These are phyloP conservation scores for Lycaena phlaeas DNA, from an alignment of 2,888 invertebrate species.

Conservation along the genomic window DNA sequence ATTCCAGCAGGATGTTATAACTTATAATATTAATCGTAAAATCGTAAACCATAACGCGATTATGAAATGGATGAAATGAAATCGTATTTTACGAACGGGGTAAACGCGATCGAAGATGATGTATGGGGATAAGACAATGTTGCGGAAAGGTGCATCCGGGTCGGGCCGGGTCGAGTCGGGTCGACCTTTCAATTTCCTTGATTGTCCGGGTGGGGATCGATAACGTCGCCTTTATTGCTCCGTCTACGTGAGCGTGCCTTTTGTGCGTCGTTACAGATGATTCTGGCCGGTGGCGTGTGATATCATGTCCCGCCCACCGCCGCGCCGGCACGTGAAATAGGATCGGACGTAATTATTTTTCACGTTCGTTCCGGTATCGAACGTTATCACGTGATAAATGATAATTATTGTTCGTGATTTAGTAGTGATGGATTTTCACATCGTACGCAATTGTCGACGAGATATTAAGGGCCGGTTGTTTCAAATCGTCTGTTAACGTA, in stretches of 20 bases:
- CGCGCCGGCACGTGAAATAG: background rate
- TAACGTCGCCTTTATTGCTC: slow-evolving; percentile 8
- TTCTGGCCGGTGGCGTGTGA: slow-evolving; percentile 2
- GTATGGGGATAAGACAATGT: slow-evolving; percentile 35
- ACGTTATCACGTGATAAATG: no score
- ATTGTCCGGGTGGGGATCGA: slow-evolving; percentile 32
- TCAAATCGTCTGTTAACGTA: no score
- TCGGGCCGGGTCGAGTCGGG: slow-evolving; percentile 38
- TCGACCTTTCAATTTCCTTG: slow-evolving; percentile 64
- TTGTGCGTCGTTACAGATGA: slow-evolving; percentile 1
- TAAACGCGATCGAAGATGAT: slow-evolving; percentile 43
- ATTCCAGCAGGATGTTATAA: no score
- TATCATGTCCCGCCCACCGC: background rate
- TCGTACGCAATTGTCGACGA: no score
- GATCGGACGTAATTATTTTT: slow-evolving; percentile 1
- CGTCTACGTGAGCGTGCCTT: background rate
- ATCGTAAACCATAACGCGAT: no score
- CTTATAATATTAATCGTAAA: no score
- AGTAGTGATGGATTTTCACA: no score
- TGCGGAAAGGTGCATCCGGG: slow-evolving; percentile 34
- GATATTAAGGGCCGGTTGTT: no score
- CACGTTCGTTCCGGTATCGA: no score
- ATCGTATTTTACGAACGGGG: slow-evolving; percentile 25
- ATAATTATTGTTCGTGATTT: no score
- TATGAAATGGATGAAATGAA: slow-evolving; percentile 2